These are phyloP conservation scores for Scomber scombrus DNA, from an alignment of 2,113 vertebrate genomes.

Conservation along the genomic window DNA sequence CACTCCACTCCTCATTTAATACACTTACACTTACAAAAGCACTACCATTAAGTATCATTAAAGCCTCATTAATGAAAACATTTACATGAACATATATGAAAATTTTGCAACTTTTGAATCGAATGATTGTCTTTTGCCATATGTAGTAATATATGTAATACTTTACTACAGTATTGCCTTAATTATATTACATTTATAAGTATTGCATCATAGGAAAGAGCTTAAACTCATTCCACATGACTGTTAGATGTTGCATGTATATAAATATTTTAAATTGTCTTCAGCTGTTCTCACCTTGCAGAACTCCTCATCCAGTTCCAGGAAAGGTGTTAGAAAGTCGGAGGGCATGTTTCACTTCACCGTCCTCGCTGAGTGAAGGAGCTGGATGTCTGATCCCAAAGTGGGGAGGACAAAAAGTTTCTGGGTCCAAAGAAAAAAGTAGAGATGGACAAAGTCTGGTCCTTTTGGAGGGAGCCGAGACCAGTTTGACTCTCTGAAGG, in stretches of 20 bases:
- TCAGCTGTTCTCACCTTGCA: slow-evolving; percentile 79
- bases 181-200: too few species aligned
- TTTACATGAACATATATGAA: too few species aligned
- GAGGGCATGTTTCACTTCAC: slow-evolving; percentile 82
- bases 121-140: not conserved
- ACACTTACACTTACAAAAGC: too few species aligned
- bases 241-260: too few species aligned
- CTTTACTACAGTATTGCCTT: too few species aligned
- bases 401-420: not conserved
- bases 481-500: not conserved
- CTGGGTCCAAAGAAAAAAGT: not conserved
- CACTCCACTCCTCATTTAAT: too few species aligned
- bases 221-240: too few species aligned
- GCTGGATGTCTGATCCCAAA: slow-evolving; percentile 28
- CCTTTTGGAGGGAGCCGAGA: not conserved
- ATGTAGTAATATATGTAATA: too few species aligned
- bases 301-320: slow-evolving; percentile 85
- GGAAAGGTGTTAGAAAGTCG: slow-evolving; percentile 83
- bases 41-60: too few species aligned
- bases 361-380: slow-evolving; percentile 21
- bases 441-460: not conserved
- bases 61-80: too few species aligned
- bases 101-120: too few species aligned
- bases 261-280: not conserved
- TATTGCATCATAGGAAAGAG: not conserved